Percentiles rank a stretch among this genome's conserved stretches.
These are phyloP conservation scores for Schmidtea mediterranea DNA, from an alignment of 1,140 invertebrate species.

Conservation along the genomic window DNA sequence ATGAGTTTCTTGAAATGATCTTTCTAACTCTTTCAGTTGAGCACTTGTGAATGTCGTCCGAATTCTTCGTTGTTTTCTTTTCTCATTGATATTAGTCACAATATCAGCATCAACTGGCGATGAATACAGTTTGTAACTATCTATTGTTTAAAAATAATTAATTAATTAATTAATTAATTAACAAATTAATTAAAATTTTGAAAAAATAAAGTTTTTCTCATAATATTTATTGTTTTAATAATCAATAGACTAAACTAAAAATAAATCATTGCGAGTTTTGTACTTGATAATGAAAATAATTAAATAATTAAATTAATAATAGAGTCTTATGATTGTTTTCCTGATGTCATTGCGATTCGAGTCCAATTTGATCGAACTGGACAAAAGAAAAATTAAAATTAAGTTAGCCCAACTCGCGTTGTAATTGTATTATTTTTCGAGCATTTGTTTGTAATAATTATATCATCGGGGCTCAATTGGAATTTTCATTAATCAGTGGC, in stretches of 20 bases:
- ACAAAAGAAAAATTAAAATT: conserved; percentile 1
- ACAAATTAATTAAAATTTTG: neutral
- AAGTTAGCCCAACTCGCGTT: neutral
- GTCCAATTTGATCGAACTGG: conserved; percentile 1
- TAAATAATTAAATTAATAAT: conserved; percentile 6
- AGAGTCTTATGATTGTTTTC: conserved; percentile 1
- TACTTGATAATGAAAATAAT: conserved; percentile 4
- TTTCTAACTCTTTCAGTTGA: conserved; percentile 77
- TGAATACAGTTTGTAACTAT: neutral
- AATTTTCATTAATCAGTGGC: too few relatives aligned
- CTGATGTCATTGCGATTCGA: conserved; percentile 2
- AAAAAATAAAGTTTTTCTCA: neutral
- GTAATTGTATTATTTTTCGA: too few relatives aligned
- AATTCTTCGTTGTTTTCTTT: conserved; percentile 41
- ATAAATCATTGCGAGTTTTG: too few relatives aligned
- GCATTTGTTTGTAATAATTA: too few relatives aligned
- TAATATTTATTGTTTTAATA: too few relatives aligned
- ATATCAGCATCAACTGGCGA: neutral
- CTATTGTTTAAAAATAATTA: neutral
- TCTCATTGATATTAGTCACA: conserved; percentile 10
- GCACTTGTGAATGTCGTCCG: conserved; percentile 81
- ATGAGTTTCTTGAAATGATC: conserved; percentile 75
- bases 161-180: neutral
- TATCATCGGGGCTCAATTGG: too few relatives aligned
- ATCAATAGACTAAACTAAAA: too few relatives aligned